Conservation (phyloP, 2,113 vertebrate species). For the Puma concolor region DNA sequence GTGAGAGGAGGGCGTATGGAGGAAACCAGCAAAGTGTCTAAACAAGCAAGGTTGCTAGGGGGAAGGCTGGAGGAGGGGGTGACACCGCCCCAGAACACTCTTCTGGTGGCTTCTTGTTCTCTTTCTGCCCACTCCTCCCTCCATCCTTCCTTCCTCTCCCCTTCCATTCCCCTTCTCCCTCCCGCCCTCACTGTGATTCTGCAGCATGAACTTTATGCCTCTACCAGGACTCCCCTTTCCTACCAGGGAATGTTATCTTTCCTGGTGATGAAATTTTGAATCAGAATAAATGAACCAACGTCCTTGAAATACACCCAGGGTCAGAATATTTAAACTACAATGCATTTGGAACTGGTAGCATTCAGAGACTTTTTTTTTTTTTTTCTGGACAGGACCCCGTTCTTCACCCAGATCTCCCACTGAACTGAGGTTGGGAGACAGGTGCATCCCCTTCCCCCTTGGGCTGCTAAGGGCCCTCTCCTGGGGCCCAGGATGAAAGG, state of each 20-base stretch:
- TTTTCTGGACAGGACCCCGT: not conserved
- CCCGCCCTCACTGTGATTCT: no score
- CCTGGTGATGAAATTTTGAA: not conserved
- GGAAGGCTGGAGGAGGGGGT: fast-evolving
- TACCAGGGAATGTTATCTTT: not conserved
- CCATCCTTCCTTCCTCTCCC: no score
- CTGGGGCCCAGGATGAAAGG: not conserved
- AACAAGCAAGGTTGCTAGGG: not conserved
- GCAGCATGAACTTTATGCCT: not conserved
- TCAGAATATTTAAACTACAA: not conserved
- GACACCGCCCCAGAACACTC: not conserved
- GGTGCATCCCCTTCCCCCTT: no score
- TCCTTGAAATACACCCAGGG: not conserved
- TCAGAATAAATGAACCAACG: not conserved
- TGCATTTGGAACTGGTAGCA: not conserved
- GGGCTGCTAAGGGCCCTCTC: not conserved
- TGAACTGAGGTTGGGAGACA: not conserved
- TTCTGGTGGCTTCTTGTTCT: not conserved
- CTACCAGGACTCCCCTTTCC: no score
- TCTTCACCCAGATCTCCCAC: fast-evolving
- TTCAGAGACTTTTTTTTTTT: not conserved
- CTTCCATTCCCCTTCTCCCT: not conserved
- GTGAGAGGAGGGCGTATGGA: not conserved
- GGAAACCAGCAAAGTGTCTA: not conserved
- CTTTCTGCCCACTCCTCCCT: not conserved